Evolutionary conservation across 2,888 invertebrate genomes (phyloP).

Genomic region (Dynastes maya): DNA sequence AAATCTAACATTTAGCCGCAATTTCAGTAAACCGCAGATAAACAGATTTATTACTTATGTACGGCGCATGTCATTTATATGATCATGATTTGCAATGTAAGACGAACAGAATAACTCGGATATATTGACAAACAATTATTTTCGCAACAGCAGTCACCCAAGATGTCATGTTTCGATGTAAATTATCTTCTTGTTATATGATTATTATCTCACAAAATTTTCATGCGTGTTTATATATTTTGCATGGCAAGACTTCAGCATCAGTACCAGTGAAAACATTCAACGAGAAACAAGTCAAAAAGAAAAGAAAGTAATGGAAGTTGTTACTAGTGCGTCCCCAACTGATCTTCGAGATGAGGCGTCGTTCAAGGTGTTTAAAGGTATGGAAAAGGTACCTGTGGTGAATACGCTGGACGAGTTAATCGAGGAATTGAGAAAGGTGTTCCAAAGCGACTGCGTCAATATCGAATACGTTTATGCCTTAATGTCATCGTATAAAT

Average conservation of each 20-base stretch:
- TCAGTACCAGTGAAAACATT: slow-evolving; percentile 15
- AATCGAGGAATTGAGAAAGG: slow-evolving; percentile 80
- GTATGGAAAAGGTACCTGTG: slow-evolving; percentile 59
- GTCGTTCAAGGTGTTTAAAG: slow-evolving; percentile 17
- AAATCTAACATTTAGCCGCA: too few relatives aligned
- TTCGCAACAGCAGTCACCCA: slow-evolving; percentile 25
- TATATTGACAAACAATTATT: slow-evolving; percentile 25
- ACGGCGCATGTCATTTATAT: too few relatives aligned
- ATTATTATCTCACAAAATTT: slow-evolving; percentile 22
- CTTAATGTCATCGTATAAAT: slow-evolving; percentile 86
- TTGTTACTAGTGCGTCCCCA: slow-evolving; percentile 7
- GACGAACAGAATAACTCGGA: slow-evolving; percentile 8
- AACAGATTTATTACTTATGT: too few relatives aligned
- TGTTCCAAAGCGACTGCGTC: slow-evolving; percentile 87
- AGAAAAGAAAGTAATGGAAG: slow-evolving; percentile 11
- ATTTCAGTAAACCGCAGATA: too few relatives aligned
- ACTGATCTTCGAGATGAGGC: not conserved
- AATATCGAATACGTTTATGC: slow-evolving; percentile 93
- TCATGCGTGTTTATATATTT: slow-evolving; percentile 38
- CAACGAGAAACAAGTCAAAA: slow-evolving; percentile 5
- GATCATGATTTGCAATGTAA: too few relatives aligned
- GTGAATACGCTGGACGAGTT: slow-evolving; percentile 75
- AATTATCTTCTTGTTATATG: slow-evolving; percentile 22
- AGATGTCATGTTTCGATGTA: slow-evolving; percentile 35
- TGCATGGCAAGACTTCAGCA: slow-evolving; percentile 16